Percentiles rank a stretch among this genome's conserved stretches.
These are phyloP conservation scores for Cenopis cana DNA, from an alignment of 2,888 invertebrate genomes.

Conservation along the genomic window DNA sequence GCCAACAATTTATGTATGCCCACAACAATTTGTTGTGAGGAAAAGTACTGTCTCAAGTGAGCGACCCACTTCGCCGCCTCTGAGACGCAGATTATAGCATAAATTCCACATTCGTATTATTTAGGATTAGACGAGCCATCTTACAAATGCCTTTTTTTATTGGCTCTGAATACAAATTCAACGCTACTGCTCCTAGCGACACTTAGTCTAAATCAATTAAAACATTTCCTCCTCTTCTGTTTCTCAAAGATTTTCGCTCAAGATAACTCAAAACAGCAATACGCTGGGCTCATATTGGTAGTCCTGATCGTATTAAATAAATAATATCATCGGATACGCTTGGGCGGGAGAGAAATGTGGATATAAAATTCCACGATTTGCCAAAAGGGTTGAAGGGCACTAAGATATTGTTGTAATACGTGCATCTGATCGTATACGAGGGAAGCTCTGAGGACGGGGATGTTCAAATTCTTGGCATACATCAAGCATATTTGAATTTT, in stretches of 20 bases:
- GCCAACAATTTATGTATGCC: background rate
- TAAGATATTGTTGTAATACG: slow-evolving; percentile 41
- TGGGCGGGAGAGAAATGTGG: slow-evolving; percentile 40
- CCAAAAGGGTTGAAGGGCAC: slow-evolving; percentile 43
- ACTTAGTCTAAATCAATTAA: slow-evolving; percentile 16
- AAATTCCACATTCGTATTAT: slow-evolving; percentile 28
- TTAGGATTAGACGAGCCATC: slow-evolving; percentile 27
- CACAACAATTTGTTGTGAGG: background rate
- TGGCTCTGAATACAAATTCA: slow-evolving; percentile 26
- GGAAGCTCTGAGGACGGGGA: background rate
- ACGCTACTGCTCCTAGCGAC: slow-evolving; percentile 8
- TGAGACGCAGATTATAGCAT: slow-evolving; percentile 15
- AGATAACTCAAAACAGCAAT: slow-evolving; percentile 41
- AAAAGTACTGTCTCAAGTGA: slow-evolving; percentile 1
- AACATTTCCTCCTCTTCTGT: slow-evolving; percentile 32
- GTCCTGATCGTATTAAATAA: slow-evolving; percentile 45
- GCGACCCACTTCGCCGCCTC: slow-evolving; percentile 11
- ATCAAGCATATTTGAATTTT: slow-evolving; percentile 8
- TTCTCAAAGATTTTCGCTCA: slow-evolving; percentile 30
- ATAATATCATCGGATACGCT: slow-evolving; percentile 44
- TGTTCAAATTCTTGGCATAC: slow-evolving; percentile 10
- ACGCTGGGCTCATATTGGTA: slow-evolving; percentile 37
- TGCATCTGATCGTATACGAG: slow-evolving; percentile 28
- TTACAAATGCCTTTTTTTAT: slow-evolving; percentile 20
- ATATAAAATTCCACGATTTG: slow-evolving; percentile 45